phyloP scores from a whole-genome alignment of 2,113 vertebrate genomes.

The Cochlearius cochlearius region DNA sequence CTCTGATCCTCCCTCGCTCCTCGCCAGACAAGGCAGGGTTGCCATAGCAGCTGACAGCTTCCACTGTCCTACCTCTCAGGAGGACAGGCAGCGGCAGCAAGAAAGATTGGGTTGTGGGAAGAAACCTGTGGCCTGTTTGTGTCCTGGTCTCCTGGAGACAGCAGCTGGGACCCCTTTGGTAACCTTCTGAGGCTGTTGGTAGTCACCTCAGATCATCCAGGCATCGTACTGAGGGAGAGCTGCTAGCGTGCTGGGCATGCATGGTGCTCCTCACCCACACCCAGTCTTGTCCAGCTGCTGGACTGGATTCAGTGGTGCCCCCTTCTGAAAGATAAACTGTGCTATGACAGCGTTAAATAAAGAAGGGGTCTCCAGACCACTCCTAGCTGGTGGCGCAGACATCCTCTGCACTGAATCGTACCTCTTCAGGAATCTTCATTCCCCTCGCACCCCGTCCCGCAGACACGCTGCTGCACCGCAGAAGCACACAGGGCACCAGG shows the following conservation, averaged over 20 bases:
- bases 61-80: not conserved
- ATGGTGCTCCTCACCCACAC: not conserved
- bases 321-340: not conserved
- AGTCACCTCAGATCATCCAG: not conserved
- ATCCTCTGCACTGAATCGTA: accelerated
- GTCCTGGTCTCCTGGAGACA: not conserved
- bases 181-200: not conserved
- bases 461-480: not conserved
- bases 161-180: not conserved
- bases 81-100: not conserved
- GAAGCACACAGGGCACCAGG: not conserved
- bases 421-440: not conserved
- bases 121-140: not conserved
- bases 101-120: not conserved
- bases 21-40: conserved; percentile 14
- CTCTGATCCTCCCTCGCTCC: not conserved
- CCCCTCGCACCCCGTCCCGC: not conserved
- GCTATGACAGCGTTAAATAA: not conserved
- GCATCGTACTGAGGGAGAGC: accelerated
- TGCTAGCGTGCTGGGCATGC: not conserved
- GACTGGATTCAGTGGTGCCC: not conserved
- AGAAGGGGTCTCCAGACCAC: not conserved
- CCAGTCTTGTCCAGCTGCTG: not conserved
- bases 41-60: conserved; percentile 51
- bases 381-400: not conserved